Conservation (phyloP, 2,797 vertebrate species). For the Austrolebias charrua region DNA sequence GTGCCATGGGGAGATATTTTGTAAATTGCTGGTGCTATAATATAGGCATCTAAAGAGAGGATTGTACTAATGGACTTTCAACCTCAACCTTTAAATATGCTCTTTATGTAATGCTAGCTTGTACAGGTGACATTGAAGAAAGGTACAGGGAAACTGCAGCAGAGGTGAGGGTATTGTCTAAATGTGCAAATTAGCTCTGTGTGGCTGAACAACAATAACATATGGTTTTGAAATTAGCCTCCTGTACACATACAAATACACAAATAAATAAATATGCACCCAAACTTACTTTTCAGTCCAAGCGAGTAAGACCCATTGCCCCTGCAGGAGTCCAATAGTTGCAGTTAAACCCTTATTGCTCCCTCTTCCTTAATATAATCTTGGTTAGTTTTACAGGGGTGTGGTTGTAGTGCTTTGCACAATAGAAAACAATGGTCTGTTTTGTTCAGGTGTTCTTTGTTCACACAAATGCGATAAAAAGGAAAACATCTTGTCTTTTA, state of each 20-base stretch:
- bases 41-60: constrained; percentile 18
- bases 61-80: constrained; percentile 32
- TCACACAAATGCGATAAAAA: constrained; percentile 12
- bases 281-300: constrained; percentile 24
- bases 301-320: constrained; percentile 60
- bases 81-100: constrained; percentile 30
- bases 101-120: constrained; percentile 16
- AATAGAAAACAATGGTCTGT: constrained; percentile 39
- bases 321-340: constrained; percentile 65
- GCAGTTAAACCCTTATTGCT: constrained; percentile 43
- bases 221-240: constrained; percentile 15
- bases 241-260: neutral
- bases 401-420: constrained; percentile 32
- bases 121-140: neutral
- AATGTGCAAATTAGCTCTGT: constrained; percentile 29
- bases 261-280: neutral
- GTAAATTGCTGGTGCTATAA: constrained; percentile 59
- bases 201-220: constrained; percentile 49
- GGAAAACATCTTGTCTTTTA: constrained; percentile 16
- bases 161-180: constrained; percentile 7
- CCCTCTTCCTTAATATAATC: constrained; percentile 49
- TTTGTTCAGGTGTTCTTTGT: constrained; percentile 19
- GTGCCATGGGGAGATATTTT: constrained; percentile 61
- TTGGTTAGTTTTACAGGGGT: constrained; percentile 49
- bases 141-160: neutral